Conservation (phyloP, 2,888 invertebrate genomes). For the Drosophila antonietae region DNA sequence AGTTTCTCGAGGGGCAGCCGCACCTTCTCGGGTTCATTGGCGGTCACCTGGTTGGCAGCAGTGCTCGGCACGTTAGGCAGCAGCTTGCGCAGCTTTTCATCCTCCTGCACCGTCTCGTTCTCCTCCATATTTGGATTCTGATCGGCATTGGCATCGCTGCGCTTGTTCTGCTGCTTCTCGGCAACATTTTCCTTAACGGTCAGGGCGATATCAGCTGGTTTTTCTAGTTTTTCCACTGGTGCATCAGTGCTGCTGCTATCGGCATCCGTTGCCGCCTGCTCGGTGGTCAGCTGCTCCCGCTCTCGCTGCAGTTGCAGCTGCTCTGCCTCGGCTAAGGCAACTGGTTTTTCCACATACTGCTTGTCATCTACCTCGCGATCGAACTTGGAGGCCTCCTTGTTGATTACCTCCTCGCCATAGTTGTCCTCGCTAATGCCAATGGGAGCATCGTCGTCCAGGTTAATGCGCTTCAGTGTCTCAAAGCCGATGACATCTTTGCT, state of each 20-base stretch:
- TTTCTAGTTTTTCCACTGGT: conserved; percentile 71
- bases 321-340: conserved; percentile 82
- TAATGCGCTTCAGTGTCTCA: conserved; percentile 83
- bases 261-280: conserved; percentile 54
- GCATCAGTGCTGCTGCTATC: conserved; percentile 61
- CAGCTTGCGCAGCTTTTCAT: conserved; percentile 86
- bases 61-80: conserved; percentile 84
- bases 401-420: conserved; percentile 72
- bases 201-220: conserved; percentile 52
- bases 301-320: conserved; percentile 20
- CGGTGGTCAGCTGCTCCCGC: conserved; percentile 40
- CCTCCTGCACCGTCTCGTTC: conserved; percentile 84
- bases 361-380: conserved; percentile 84
- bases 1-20: conserved; percentile 86
- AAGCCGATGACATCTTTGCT: conserved; percentile 84
- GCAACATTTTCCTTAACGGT: conserved; percentile 58
- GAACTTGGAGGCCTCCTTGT: conserved; percentile 83
- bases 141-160: conserved; percentile 61
- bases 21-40: conserved; percentile 86
- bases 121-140: conserved; percentile 77
- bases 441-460: conserved; percentile 66
- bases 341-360: conserved; percentile 84
- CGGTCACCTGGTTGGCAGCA: conserved; percentile 84
- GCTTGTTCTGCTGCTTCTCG: conserved; percentile 77
- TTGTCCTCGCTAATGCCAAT: conserved; percentile 53